Percentiles rank a stretch among this genome's conserved stretches.
Evolutionary conservation across 1,140 invertebrate species (phyloP).

Genomic region (Rhagoletis pomonella): DNA sequence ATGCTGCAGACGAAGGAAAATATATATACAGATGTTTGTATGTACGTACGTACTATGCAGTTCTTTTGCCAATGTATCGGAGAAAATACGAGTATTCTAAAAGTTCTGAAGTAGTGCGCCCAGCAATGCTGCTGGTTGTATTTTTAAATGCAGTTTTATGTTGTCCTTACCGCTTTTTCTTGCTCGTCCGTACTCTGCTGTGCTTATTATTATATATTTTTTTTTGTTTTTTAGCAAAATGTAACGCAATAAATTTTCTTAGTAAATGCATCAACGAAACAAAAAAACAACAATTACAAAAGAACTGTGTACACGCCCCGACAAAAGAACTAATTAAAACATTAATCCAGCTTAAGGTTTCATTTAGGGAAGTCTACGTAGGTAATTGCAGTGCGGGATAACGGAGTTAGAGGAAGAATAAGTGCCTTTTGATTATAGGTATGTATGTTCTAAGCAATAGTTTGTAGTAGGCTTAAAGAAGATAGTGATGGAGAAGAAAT

Average conservation of each 20-base stretch:
- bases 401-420: too few relatives aligned
- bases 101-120: not conserved
- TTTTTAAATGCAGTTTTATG: not conserved
- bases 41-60: too few relatives aligned
- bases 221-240: not conserved
- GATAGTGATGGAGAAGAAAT: too few relatives aligned
- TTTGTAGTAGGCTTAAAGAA: too few relatives aligned
- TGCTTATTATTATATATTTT: not conserved
- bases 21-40: not conserved
- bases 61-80: too few relatives aligned
- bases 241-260: not conserved
- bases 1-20: not conserved
- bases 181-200: not conserved
- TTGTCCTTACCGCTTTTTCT: not conserved
- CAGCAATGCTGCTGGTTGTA: not conserved
- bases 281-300: not conserved
- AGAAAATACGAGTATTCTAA: not conserved
- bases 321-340: conserved; percentile 52
- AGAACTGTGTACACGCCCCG: not conserved
- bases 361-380: not conserved
- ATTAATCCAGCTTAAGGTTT: conserved; percentile 52
- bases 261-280: not conserved
- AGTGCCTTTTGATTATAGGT: too few relatives aligned
- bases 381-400: not conserved
- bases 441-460: too few relatives aligned